Evolutionary conservation across 2,113 vertebrate species (phyloP), one percentile per base, ranked within the genome.

Genomic region (Hippocampus mohnikei): DNA sequence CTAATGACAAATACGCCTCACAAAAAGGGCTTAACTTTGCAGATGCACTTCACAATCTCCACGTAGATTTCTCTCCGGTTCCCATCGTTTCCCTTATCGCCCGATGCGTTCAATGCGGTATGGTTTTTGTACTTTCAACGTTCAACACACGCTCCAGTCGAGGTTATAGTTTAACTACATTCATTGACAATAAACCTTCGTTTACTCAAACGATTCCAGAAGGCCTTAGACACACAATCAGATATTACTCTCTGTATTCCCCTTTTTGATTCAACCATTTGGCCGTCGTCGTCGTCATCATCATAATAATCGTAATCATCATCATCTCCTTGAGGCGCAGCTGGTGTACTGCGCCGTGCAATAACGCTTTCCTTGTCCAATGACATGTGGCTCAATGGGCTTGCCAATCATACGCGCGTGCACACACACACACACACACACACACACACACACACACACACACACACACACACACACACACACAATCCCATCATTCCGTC

Each of bases 341-440:
- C 87, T 88, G 84, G 72, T 77, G 74, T 77, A 68, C 41, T 46
- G n/a, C n/a, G 76, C 76, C 48, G 64, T 71, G 67, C 52, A 70
- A 77, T 77, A 83, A 84, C 66, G 61, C 67, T 84, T 84, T 85
- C 73, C 44, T 75, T 75, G 81, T 86, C 79, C 75, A 73, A 50
- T 81, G 80, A 85, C 80, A 87, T 88, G 85, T 87, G 85, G 85
- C 77, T 76, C 53, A 64, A 37, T 64, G 4, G 9, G 69, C 61
- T 66, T 7, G 72, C 82, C 84, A 87, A 70, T 69, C 65, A 25
- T 16, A 62, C 56, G 46, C 46, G 55, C 69, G 44, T n/a, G 25
- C 65, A 12, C 25, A 33, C 15, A 21, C 40, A 46, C 71, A 53
- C 61, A 63, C 62, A 64, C 42, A 21, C 63, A 44, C 21, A 15